Evolutionary conservation across 1,140 invertebrate species (phyloP).

Genomic region (Rhysida immarginata): DNA sequence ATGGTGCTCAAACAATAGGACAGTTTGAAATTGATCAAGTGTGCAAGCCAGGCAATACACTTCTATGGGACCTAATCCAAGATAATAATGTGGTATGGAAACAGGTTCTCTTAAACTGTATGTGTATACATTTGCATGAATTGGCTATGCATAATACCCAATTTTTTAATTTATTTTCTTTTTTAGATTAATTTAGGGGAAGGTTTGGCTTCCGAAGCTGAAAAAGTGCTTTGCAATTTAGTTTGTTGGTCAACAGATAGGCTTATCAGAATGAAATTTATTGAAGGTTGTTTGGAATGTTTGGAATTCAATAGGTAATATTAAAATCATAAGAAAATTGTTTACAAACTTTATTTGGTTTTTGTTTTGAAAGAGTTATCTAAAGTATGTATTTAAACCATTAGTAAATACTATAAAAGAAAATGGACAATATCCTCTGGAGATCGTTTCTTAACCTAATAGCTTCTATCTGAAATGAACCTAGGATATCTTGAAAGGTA

Average conservation of each 20-base stretch:
- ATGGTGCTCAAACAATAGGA: background rate
- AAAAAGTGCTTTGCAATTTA: slow-evolving; percentile 74
- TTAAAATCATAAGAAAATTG: too few relatives aligned
- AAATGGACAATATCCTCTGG: too few relatives aligned
- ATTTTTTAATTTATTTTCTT: too few relatives aligned
- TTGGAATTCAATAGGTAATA: slow-evolving; percentile 57
- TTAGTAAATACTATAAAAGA: too few relatives aligned
- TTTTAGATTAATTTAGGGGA: slow-evolving; percentile 61
- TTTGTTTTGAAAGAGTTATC: background rate
- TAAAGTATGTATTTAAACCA: background rate
- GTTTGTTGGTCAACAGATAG: slow-evolving; percentile 79
- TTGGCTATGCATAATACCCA: too few relatives aligned
- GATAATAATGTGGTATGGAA: slow-evolving; percentile 71
- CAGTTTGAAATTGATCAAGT: slow-evolving; percentile 47
- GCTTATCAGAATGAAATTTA: slow-evolving; percentile 78
- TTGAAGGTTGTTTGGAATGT: slow-evolving; percentile 84
- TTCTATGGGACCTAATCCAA: slow-evolving; percentile 86
- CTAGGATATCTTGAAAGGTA: too few relatives aligned
- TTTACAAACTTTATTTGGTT: too few relatives aligned
- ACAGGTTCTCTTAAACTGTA: too few relatives aligned
- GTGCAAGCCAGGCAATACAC: slow-evolving; percentile 70
- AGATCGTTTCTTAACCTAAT: too few relatives aligned
- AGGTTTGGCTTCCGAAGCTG: slow-evolving; percentile 72
- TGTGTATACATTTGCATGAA: too few relatives aligned
- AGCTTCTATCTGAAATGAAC: too few relatives aligned